Base-by-base conservation (phyloP, 2,113 vertebrate species). In the Plecturocebus donacophilus region DNA sequence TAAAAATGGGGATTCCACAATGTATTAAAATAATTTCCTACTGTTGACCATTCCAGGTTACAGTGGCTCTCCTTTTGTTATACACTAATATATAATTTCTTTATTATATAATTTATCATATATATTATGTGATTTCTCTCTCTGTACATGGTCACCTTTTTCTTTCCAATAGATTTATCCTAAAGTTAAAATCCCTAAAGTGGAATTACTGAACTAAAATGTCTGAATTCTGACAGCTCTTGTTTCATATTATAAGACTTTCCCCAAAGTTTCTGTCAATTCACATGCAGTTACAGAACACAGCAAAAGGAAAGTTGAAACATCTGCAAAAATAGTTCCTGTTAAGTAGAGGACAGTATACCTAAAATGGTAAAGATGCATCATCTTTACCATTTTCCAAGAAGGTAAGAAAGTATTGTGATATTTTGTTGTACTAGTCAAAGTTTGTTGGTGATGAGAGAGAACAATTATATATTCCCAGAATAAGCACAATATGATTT, bases 1-100 rank as follows among this genome's bases (percentile, higher is more conserved):
- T 61, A 86, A 91, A 86, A 94, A 83, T 64, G 52, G 45, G 92
- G 54, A 95, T 73, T 90, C 21, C 3, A 81, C 40, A 95, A 95
- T 49, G 12, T 84, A 90, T 6, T 75, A 32, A 90, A 95, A 92
- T 21, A 66, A 84, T 81, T 93, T 88, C 73, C 32, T 76, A 73
- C 54, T 71, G 38, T 30, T 96, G 13, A 80, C 21, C 80, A 75
- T 23, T 81, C 40, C 40, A 89, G 32, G 91, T 92, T 16, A 79
- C 52, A 80, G 0, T 90, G 61, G 52, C 20, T 82, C 30, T 93
- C 30, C 10, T 95, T 49, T 81, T 82, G 45, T n/a, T 68, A 81
- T 19, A 75, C 17, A 82, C 12, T 32, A 64, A 64, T 71, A 86
- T 68, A 19, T 25, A 82, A 85, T 64, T 89, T 52, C 73, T 30